Percentiles rank a stretch among this genome's conserved stretches.
These are phyloP conservation scores for Malurus alboscapulatus DNA, from an alignment of 2,113 vertebrate species.

Conservation along the genomic window DNA sequence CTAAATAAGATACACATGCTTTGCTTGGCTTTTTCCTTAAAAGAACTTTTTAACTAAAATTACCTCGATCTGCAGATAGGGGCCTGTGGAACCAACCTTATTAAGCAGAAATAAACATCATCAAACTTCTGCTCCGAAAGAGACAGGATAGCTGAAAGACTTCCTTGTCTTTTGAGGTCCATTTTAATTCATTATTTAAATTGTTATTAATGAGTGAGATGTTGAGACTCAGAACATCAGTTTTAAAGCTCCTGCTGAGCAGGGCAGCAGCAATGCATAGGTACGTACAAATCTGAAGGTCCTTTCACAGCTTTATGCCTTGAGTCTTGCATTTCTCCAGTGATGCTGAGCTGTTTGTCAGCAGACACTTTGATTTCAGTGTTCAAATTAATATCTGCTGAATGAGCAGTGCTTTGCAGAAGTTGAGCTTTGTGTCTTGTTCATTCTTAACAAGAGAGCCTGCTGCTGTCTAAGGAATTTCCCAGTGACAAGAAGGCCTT, in stretches of 20 bases:
- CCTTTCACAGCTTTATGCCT: constrained; percentile 15
- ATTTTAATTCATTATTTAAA: constrained; percentile 22
- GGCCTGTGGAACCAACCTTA: background rate
- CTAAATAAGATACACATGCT: background rate
- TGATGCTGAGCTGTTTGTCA: constrained; percentile 58
- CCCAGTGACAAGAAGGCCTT: constrained; percentile 68
- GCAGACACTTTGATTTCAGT: constrained; percentile 48
- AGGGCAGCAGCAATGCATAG: background rate
- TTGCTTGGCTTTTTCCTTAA: background rate
- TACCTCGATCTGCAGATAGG: background rate
- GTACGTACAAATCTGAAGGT: background rate
- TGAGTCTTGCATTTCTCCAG: constrained; percentile 29
- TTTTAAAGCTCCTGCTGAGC: background rate
- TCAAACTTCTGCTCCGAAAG: background rate
- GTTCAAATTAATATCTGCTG: constrained; percentile 80
- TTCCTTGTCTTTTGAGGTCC: constrained; percentile 34
- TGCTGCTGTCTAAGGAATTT: constrained; percentile 72
- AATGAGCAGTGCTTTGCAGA: constrained; percentile 70
- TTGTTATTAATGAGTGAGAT: background rate
- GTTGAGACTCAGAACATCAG: background rate
- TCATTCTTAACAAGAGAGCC: constrained; percentile 66
- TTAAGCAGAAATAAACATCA: background rate
- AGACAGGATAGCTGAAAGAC: background rate
- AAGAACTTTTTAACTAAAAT: background rate
- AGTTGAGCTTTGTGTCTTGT: constrained; percentile 63